Percentiles rank a stretch among this genome's conserved stretches.
phyloP scores from a whole-genome alignment of 2,113 vertebrate genomes.

The Ibidorhyncha struthersii region DNA sequence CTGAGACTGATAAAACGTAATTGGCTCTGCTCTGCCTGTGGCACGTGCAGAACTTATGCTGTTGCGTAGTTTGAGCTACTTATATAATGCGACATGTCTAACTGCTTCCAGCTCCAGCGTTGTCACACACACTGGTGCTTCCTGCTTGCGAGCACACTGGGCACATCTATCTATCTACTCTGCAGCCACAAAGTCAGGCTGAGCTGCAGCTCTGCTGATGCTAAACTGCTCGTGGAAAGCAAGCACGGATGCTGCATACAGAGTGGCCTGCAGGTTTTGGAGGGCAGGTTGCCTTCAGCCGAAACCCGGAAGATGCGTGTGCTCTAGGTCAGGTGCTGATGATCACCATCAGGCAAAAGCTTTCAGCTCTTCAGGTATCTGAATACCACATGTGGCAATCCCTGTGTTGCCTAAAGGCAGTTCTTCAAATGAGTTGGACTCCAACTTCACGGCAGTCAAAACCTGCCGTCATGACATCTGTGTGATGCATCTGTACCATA shows the following conservation, averaged over 20 bases:
- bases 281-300: neutral
- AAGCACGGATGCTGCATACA: neutral
- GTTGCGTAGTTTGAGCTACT: neutral
- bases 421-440: neutral
- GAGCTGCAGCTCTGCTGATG: neutral
- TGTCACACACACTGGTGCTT: neutral
- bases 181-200: neutral
- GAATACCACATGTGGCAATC: accelerated
- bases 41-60: conserved; percentile 16
- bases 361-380: neutral
- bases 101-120: conserved; percentile 10
- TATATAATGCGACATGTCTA: neutral
- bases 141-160: neutral
- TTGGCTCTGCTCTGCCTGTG: conserved; percentile 15
- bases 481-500: no score
- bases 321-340: neutral
- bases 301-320: accelerated
- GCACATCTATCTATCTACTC: neutral
- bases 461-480: neutral
- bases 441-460: neutral
- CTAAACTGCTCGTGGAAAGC: neutral
- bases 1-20: conserved; percentile 49
- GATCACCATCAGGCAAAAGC: neutral
- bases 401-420: neutral
- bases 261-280: neutral